Evolutionary conservation across 2,888 invertebrate species (phyloP), one percentile per base, ranked within the genome.

Genomic region (Diachrysia chrysitis): DNA sequence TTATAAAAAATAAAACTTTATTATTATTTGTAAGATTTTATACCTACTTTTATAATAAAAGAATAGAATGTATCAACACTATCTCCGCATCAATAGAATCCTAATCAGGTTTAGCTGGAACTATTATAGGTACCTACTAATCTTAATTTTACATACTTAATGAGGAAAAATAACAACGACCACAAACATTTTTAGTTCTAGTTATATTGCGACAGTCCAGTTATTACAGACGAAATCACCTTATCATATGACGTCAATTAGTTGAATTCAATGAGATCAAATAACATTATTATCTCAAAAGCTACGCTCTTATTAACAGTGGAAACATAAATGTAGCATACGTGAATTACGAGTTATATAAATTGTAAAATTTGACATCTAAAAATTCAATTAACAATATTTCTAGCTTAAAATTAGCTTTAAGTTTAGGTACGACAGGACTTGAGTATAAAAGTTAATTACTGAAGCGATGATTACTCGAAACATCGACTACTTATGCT

Each of bases 401-500:
- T 61, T 66, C 54, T 71, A 75, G 60, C 78, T 73, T 70, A 78
- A 42, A 63, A 63, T 69, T 73, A 80, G 59, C 42, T 63, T 62
- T 61, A 54, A 57, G 60, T 61, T 73, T 71, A 73, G 69, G 63
- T 77, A 81, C 69, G 58, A 59, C 68, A 77, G 62, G 74, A 71
- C 71, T 70, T 66, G 48, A 73, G 64, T 66, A 66, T 76, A 76
- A 73, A 58, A 78, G 63, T 56, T 14, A 48, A 29, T 23, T 46
- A 63, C 66, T 69, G 70, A 71, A 66, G 76, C 63, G 75, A 69
- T 63, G 73, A 67, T 71, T 63, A 59, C 65, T 66, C 73, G 59
- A 65, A 61, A 70, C 61, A 67, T 69, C 73, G 72, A 75, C n/a
- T n/a, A n/a, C n/a, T 58, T 63, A 81, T 63, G 76, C 69, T 58